Evolutionary conservation across 2,113 vertebrate species (phyloP), one percentile per base, ranked within the genome.

Genomic region (Columbina picui): DNA sequence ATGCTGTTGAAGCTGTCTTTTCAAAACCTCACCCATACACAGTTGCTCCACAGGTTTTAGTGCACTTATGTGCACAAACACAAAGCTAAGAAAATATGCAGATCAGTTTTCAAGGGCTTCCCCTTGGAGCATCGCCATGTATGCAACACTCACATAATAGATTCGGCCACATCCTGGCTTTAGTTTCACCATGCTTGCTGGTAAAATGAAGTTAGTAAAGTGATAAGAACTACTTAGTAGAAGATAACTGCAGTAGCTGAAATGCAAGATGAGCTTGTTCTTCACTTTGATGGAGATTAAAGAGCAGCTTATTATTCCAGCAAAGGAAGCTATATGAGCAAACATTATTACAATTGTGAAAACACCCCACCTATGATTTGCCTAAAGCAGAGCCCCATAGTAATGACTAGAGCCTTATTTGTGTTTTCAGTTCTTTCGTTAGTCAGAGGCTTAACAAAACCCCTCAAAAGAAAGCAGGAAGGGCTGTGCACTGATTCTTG

Each of bases 381-480:
- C 90, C 70, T 90, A 84, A 94, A 80, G n/a, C 36, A 84, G 50
- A 94, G 17, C 29, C 50, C 32, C 32, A 47, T 11, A 39, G 63
- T 84, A 87, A 91, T 67, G 65, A 75, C 34, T 22, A 75, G 36
- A 27, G 39, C 10, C 20, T 90, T 84, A 74, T 2, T 10, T 19
- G 52, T 57, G 32, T 77, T 96, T 96, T 89, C 56, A 87, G 67
- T 59, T 71, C 52, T 89, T 45, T 79, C 15, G 5, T 74, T 67
- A 74, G 60, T 64, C 52, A 93, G 53, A 95, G 21, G 27, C 52
- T 90, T 68, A 77, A 74, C 0, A 0, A 96, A 95, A 94, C 45
- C 38, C 78, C 84, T 83, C 50, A 70, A 85, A 90, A 94, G 83
- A 77, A 93, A 94, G 87, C 84, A 95, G 95, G 94, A 96, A 95